Conservation (phyloP, 1,140 invertebrate genomes). For the Cydia splendana region DNA sequence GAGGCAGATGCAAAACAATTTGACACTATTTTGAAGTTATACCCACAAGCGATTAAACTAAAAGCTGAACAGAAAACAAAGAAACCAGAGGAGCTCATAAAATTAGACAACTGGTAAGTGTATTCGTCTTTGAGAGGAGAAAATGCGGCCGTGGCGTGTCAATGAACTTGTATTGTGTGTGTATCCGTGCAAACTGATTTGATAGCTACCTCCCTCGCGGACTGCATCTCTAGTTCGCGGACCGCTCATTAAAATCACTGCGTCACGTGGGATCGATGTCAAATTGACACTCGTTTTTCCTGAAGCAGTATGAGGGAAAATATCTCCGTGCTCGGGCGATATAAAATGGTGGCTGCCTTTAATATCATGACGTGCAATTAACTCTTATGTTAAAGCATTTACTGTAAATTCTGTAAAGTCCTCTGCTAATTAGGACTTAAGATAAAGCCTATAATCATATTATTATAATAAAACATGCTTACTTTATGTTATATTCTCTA, state of each 20-base stretch:
- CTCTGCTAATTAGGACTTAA: constrained; percentile 51
- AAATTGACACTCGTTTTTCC: constrained; percentile 80
- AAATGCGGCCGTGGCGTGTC: constrained; percentile 80
- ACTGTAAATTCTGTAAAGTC: constrained; percentile 46
- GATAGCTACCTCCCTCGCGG: constrained; percentile 81
- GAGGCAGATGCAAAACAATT: constrained; percentile 92
- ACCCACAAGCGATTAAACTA: constrained; percentile 91
- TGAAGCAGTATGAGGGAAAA: constrained; percentile 77
- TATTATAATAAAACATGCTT: constrained; percentile 54
- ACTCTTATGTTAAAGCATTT: constrained; percentile 49
- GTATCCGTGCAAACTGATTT: constrained; percentile 81
- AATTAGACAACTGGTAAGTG: constrained; percentile 95
- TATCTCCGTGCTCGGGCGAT: constrained; percentile 76
- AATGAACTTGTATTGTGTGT: constrained; percentile 81
- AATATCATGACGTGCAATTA: constrained; percentile 70
- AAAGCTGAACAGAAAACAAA: constrained; percentile 93
- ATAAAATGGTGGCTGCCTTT: constrained; percentile 79
- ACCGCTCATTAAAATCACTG: constrained; percentile 83
- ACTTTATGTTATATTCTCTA: constrained; percentile 45
- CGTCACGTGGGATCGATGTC: constrained; percentile 83
- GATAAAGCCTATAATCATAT: constrained; percentile 49
- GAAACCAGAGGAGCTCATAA: constrained; percentile 95
- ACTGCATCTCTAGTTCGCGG: constrained; percentile 81
- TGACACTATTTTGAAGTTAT: constrained; percentile 92
- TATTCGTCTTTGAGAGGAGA: constrained; percentile 75